Percentiles rank a stretch among this genome's conserved stretches.
These are phyloP conservation scores for Gadopsis marmoratus DNA, from an alignment of 2,797 vertebrate genomes.

Conservation along the genomic window DNA sequence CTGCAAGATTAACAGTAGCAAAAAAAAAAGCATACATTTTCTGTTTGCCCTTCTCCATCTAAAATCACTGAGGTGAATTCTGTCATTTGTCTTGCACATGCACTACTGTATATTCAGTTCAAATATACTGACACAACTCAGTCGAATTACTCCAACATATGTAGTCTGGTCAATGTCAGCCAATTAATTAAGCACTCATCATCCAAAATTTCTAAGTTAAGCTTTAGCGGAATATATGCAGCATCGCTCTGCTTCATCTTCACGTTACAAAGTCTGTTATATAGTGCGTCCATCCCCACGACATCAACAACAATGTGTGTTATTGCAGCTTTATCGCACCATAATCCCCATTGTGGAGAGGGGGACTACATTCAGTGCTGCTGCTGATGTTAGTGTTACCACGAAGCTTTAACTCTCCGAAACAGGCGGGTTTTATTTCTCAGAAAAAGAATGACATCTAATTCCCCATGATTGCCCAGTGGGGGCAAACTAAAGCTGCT, in stretches of 20 bases:
- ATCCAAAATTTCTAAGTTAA: not conserved
- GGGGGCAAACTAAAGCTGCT: constrained; percentile 78
- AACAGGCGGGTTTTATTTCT: constrained; percentile 71
- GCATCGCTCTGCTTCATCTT: not conserved
- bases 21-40: not conserved
- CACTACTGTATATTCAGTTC: not conserved
- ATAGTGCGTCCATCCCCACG: constrained; percentile 36
- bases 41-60: not conserved
- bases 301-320: constrained; percentile 52
- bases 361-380: constrained; percentile 42
- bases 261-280: constrained; percentile 39
- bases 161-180: not conserved
- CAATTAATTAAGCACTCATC: not conserved
- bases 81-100: not conserved
- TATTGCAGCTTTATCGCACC: constrained; percentile 63
- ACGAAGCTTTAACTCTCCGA: constrained; percentile 74
- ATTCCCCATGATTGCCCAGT: constrained; percentile 76
- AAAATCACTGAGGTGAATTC: not conserved
- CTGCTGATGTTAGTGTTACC: constrained; percentile 67
- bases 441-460: constrained; percentile 77
- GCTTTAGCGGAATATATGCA: not conserved
- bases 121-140: not conserved
- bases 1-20: not conserved
- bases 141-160: not conserved
- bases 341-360: constrained; percentile 76